Conservation (phyloP, 2,113 vertebrate species). For the Hypanus sabinus region DNA sequence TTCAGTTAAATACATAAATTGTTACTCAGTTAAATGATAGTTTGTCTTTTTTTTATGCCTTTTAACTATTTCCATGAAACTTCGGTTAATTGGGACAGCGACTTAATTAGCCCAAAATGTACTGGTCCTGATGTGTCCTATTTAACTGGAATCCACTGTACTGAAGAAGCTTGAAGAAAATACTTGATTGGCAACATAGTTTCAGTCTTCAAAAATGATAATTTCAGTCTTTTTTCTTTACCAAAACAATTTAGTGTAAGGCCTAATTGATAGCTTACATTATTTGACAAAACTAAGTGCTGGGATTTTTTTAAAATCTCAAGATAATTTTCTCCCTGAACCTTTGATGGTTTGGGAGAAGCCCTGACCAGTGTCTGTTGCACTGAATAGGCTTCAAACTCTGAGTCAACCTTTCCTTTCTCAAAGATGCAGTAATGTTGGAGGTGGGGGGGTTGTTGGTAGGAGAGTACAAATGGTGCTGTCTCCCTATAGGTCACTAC, state of each 20-base stretch:
- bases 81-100: too few relatives aligned
- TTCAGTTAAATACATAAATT: too few relatives aligned
- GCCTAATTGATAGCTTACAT: not conserved
- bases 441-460: too few relatives aligned
- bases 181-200: not conserved
- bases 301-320: not conserved
- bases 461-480: not conserved
- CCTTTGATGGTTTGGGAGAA: not conserved
- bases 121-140: too few relatives aligned
- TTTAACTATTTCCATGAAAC: too few relatives aligned
- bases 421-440: not conserved
- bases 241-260: not conserved
- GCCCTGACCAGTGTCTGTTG: not conserved
- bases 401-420: not conserved
- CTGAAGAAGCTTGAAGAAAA: not conserved
- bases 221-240: not conserved
- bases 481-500: not conserved
- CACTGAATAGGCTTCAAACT: not conserved
- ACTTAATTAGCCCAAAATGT: too few relatives aligned
- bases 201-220: not conserved
- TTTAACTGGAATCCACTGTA: too few relatives aligned
- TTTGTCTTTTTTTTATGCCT: too few relatives aligned
- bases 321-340: not conserved
- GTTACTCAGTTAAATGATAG: too few relatives aligned
- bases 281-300: not conserved